phyloP scores from a whole-genome alignment of 2,888 invertebrate genomes.

The Antheraea assamensis region DNA sequence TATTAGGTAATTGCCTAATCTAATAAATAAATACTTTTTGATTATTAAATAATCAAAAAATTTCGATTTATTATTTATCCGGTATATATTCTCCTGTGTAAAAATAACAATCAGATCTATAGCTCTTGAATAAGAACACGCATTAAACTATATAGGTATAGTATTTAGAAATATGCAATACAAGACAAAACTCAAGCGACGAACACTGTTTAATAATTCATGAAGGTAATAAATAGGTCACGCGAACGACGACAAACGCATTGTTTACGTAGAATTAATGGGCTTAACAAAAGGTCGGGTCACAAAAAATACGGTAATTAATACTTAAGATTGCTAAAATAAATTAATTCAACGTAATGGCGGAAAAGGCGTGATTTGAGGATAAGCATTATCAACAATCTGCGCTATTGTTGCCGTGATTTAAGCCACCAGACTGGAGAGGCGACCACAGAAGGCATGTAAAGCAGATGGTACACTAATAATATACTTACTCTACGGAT shows the following conservation, averaged over 20 bases:
- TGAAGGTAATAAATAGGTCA: neutral
- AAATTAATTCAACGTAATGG: constrained; percentile 66
- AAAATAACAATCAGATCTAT: too few relatives aligned
- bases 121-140: neutral
- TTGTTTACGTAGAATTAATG: constrained; percentile 15
- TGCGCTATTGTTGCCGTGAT: constrained; percentile 58
- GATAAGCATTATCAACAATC: constrained; percentile 68
- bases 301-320: constrained; percentile 21
- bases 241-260: neutral
- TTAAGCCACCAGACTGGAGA: constrained; percentile 37
- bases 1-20: too few relatives aligned
- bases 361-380: constrained; percentile 57
- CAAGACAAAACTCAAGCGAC: neutral
- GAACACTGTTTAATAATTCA: neutral
- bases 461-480: constrained; percentile 20
- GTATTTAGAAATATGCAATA: neutral
- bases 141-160: neutral
- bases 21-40: too few relatives aligned
- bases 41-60: too few relatives aligned
- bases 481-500: neutral
- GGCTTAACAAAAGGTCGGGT: constrained; percentile 19
- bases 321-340: constrained; percentile 40
- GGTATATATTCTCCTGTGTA: too few relatives aligned
- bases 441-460: constrained; percentile 24
- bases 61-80: too few relatives aligned